Base-by-base conservation (phyloP, 2,113 vertebrate species). In the Myotis brandtii region DNA sequence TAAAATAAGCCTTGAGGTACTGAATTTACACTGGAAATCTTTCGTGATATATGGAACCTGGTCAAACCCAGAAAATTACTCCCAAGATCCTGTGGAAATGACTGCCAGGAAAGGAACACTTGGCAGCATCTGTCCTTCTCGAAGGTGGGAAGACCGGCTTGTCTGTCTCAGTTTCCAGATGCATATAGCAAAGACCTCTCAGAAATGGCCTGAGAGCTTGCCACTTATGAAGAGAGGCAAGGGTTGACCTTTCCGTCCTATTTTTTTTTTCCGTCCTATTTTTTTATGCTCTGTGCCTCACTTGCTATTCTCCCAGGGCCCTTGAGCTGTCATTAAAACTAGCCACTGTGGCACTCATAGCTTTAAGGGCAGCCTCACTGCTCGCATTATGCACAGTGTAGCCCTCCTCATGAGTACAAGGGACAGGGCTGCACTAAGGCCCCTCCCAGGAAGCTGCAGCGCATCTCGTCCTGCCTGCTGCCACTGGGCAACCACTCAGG, bases 1-100 rank as follows among this genome's bases (percentile, higher is more conserved):
- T 97, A 1, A 96, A 91, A 93, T 96, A 95, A 97, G 91, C 93
- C 87, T 56, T 56, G 76, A 72, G 86, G 69, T 80, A 54, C 96
- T 43, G 92, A 96, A 95, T 96, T 76, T 82, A 2, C 86, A 76
- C 34, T 75, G 4, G 34, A 82, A 94, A 0, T 95, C 80, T 82
- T 93, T 6, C 20, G 0, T 37, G 82, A 6, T 32, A n/a, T 94
- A 90, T 97, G 97, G 0, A 0, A 75, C 59, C 76, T 93, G 27
- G 70, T 13, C 69, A 83, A 67, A 92, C 88, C 77, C 86, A 86
- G 92, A 89, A 91, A 86, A 50, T 89, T 0, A 0, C 84, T 89
- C 66, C 66, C 1, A 0, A 69, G 50, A 83, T 92, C 14, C 75
- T 70, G 0, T 67, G 82, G 92, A 54, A 12, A 14, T 89, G 95